These are phyloP conservation scores for Hylia prasina DNA, from an alignment of 2,113 vertebrate species.

Conservation along the genomic window DNA sequence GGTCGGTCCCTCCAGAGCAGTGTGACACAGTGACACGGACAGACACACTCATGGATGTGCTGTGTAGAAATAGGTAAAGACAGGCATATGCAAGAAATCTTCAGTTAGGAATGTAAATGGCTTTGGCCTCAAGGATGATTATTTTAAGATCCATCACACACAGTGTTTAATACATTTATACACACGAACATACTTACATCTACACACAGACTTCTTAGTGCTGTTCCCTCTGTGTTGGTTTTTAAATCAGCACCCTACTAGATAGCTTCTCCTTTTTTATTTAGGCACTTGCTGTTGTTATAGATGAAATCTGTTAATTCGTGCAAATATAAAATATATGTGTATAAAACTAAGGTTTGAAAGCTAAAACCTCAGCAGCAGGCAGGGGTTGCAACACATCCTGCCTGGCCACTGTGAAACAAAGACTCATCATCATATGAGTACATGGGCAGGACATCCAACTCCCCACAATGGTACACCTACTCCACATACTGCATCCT, in stretches of 20 bases:
- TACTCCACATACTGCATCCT: too few species aligned
- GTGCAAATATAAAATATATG: too few species aligned
- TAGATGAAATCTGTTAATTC: too few species aligned
- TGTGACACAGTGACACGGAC: too few species aligned
- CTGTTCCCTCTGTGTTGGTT: background rate
- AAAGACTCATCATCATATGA: too few species aligned
- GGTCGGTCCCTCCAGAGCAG: fast-evolving
- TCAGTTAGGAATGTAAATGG: background rate
- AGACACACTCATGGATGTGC: background rate
- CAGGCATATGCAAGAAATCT: fast-evolving
- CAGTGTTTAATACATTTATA: background rate
- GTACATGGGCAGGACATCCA: too few species aligned
- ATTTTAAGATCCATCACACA: background rate
- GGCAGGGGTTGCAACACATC: too few species aligned
- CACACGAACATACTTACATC: background rate
- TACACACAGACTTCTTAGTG: background rate
- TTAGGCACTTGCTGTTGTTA: background rate
- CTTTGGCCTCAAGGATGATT: background rate
- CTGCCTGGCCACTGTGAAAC: too few species aligned
- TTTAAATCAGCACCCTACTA: background rate
- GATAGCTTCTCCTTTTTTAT: background rate
- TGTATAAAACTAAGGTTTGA: too few species aligned
- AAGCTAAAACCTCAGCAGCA: too few species aligned
- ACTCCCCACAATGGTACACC: too few species aligned
- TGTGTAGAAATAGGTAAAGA: background rate